These are phyloP conservation scores for Protobothrops mucrosquamatus DNA, from an alignment of 2,113 vertebrate genomes.

Conservation along the genomic window DNA sequence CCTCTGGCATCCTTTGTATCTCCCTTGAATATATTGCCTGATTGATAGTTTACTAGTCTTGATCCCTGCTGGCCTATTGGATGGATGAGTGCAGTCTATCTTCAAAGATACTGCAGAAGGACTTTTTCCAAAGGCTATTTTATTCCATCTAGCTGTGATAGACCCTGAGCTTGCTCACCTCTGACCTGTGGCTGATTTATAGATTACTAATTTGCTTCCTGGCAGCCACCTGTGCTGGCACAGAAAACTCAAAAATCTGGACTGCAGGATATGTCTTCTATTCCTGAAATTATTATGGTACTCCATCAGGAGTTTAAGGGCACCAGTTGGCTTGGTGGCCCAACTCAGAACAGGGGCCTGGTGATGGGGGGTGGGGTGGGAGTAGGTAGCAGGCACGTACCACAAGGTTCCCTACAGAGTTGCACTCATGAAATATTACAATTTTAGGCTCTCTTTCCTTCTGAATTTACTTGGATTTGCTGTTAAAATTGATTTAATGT, in stretches of 20 bases:
- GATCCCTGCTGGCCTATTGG: not conserved
- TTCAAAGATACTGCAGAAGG: not conserved
- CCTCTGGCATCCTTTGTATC: not conserved
- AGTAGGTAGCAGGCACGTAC: not conserved
- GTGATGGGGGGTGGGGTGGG: not conserved
- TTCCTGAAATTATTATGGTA: not conserved
- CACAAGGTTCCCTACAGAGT: not conserved
- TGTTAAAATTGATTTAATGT: not conserved
- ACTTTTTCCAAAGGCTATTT: not conserved
- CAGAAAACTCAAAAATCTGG: not conserved
- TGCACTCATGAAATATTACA: not conserved
- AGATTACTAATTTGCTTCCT: not conserved
- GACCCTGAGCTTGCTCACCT: not conserved
- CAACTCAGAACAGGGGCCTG: not conserved
- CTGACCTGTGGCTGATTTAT: not conserved
- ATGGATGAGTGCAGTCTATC: not conserved
- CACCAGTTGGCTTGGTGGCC: not conserved
- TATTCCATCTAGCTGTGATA: not conserved
- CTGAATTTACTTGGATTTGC: not conserved
- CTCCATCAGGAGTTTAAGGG: not conserved
- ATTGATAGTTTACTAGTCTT: not conserved
- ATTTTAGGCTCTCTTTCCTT: not conserved
- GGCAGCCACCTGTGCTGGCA: not conserved
- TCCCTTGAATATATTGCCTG: not conserved
- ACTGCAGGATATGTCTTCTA: not conserved